Evolutionary conservation across 2,797 vertebrate species (phyloP).

Genomic region (Darevskia mixta): DNA sequence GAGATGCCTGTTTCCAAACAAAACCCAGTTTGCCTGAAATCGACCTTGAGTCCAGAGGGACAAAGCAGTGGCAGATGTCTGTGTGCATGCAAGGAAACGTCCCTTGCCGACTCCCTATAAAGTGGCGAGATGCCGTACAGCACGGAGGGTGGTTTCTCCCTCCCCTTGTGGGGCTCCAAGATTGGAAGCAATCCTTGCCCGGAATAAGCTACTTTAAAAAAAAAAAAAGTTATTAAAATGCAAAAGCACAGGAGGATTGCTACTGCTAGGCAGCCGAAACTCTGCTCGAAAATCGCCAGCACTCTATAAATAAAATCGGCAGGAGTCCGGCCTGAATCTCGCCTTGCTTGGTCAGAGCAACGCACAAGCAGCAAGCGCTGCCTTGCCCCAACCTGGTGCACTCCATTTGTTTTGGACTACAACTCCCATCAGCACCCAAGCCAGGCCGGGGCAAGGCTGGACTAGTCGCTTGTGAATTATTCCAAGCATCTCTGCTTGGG

Average conservation of each 20-base stretch:
- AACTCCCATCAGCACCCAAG: neutral
- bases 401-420: neutral
- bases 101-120: too few species aligned
- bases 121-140: too few species aligned
- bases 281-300: neutral
- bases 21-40: too few species aligned
- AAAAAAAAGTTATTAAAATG: neutral
- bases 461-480: neutral
- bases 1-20: too few species aligned
- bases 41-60: too few species aligned
- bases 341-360: neutral
- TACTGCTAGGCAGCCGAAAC: too few species aligned
- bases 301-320: neutral
- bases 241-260: neutral
- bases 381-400: neutral
- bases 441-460: neutral
- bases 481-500: neutral
- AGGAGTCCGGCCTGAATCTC: neutral
- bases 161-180: too few species aligned
- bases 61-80: too few species aligned
- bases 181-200: neutral
- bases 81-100: rapidly evolving
- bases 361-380: neutral
- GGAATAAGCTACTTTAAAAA: neutral
- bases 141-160: too few species aligned